A percentile compares a stretch with the other conserved stretches of the same genome.
Conservation (phyloP, 2,113 vertebrate genomes). For the Dermatemys mawii region DNA sequence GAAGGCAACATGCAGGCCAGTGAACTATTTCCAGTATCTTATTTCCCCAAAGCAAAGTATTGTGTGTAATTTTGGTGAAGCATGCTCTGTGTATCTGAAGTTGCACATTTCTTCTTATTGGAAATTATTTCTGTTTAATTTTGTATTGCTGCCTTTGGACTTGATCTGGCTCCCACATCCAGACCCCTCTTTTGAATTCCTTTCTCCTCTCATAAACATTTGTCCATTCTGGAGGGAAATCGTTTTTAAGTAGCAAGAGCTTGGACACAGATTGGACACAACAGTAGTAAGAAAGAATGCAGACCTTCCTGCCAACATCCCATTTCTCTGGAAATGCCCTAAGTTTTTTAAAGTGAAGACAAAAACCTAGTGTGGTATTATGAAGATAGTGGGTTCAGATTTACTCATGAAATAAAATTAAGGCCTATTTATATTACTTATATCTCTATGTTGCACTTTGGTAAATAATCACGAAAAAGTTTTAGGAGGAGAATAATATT, state of each 20-base stretch:
- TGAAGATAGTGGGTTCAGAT: neutral
- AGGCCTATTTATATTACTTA: neutral
- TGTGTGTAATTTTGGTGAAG: neutral
- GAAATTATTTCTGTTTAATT: neutral
- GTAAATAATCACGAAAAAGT: neutral
- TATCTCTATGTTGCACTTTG: neutral
- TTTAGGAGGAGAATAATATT: neutral
- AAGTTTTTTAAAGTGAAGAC: constrained; percentile 71
- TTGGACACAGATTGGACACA: too few species aligned
- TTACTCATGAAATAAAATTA: constrained; percentile 19
- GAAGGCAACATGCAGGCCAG: neutral
- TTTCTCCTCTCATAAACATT: neutral
- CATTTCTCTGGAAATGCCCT: constrained; percentile 14
- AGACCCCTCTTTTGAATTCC: neutral
- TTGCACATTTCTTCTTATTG: neutral
- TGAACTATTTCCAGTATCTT: neutral
- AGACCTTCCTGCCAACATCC: neutral
- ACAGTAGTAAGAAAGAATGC: neutral
- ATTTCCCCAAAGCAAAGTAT: neutral
- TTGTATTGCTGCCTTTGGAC: neutral
- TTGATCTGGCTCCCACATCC: neutral
- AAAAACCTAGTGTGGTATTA: constrained; percentile 32
- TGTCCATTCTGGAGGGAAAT: neutral
- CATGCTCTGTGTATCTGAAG: neutral
- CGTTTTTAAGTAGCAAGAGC: neutral